Conservation (phyloP, 2,797 vertebrate genomes). For the Fringilla coelebs region DNA sequence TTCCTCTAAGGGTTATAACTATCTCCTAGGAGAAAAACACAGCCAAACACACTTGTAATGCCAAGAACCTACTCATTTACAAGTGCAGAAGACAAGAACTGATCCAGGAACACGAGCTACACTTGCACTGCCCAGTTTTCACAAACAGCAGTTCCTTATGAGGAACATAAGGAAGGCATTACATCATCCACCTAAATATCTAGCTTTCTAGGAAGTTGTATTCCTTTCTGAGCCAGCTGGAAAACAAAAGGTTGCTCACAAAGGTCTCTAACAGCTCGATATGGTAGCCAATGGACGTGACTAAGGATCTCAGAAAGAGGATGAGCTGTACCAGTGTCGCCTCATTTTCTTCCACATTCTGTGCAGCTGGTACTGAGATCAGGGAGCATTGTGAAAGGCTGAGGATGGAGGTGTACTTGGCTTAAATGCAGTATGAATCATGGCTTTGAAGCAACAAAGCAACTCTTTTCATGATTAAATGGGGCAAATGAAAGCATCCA, state of each 20-base stretch:
- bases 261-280: neutral
- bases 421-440: neutral
- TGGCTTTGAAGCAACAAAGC: neutral
- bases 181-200: neutral
- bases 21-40: constrained; percentile 49
- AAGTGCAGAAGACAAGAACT: neutral
- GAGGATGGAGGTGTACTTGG: neutral
- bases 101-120: neutral
- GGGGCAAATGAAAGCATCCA: neutral
- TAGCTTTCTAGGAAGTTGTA: neutral
- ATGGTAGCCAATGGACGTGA: neutral
- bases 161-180: neutral
- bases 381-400: neutral
- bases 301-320: neutral
- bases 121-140: neutral
- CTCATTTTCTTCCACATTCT: neutral
- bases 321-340: neutral
- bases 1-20: neutral
- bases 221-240: neutral
- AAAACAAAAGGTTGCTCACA: neutral
- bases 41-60: neutral
- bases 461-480: neutral
- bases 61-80: constrained; percentile 17
- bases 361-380: neutral
- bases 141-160: neutral